Evolutionary conservation across 2,797 vertebrate species (phyloP).

Genomic region (Esox masquinongy): DNA sequence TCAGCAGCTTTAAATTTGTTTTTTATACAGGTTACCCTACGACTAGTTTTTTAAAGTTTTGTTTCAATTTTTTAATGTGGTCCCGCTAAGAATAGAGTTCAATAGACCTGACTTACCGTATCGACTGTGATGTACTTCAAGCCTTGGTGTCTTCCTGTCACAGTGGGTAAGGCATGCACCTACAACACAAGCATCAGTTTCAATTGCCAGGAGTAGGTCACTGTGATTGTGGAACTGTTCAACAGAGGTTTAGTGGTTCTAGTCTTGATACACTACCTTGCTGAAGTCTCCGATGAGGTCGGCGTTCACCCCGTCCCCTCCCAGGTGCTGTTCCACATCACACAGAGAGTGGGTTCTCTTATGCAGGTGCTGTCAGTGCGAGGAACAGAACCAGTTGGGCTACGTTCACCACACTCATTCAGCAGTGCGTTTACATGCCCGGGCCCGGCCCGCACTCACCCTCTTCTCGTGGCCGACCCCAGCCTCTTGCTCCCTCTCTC

Average conservation of each 20-base stretch:
- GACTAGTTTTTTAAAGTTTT: no score
- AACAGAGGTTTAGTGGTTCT: not conserved
- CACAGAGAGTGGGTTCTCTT: constrained; percentile 64
- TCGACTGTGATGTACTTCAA: constrained; percentile 70
- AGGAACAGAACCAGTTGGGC: not conserved
- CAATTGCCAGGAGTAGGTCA: not conserved
- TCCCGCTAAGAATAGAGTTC: no score
- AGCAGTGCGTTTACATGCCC: no score
- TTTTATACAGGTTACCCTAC: no score
- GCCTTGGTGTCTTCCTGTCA: constrained; percentile 70
- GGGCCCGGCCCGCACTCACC: constrained; percentile 2
- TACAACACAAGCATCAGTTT: constrained; percentile 27
- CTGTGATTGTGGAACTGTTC: not conserved
- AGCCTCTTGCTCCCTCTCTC: not conserved
- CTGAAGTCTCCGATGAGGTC: constrained; percentile 71
- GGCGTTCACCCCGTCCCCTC: constrained; percentile 52
- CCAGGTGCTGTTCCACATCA: constrained; percentile 55
- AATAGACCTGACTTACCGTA: constrained; percentile 58
- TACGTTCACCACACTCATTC: not conserved
- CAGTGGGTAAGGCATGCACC: constrained; percentile 65
- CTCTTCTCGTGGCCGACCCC: not conserved
- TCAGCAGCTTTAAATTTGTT: no score
- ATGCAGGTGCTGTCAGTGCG: constrained; percentile 32
- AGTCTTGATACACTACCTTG: constrained; percentile 50
- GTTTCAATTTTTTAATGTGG: no score